Conservation (phyloP, 2,797 vertebrate species). For the Cheirogaleus major region DNA sequence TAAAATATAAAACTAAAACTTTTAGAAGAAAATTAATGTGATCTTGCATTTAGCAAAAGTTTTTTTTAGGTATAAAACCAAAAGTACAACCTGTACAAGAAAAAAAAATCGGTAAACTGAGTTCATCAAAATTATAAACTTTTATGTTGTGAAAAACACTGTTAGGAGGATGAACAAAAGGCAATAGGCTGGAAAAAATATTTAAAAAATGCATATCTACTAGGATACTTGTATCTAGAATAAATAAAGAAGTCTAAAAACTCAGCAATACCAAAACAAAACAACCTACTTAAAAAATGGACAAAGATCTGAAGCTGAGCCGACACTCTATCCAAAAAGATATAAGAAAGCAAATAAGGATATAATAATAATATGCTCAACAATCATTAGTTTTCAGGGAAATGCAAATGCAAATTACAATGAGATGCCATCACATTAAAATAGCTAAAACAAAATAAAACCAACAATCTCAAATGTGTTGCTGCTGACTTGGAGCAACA, state of each 20-base stretch:
- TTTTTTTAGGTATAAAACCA: not conserved
- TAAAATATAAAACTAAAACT: not conserved
- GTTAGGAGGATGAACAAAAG: not conserved
- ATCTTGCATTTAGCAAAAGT: not conserved
- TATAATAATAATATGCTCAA: not conserved
- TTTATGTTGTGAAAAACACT: not conserved
- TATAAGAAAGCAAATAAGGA: not conserved
- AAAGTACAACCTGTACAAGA: not conserved
- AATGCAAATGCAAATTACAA: not conserved
- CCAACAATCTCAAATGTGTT: not conserved
- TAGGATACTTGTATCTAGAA: not conserved
- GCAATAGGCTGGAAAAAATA: not conserved
- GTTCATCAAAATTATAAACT: not conserved
- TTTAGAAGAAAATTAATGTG: constrained; percentile 6
- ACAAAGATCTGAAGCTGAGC: not conserved
- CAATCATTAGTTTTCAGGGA: not conserved
- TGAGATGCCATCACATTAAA: not conserved
- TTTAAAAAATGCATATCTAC: not conserved
- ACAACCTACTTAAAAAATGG: not conserved
- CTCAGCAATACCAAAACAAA: not conserved
- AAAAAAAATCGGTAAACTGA: not conserved
- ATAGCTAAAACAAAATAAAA: not conserved
- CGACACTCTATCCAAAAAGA: not conserved
- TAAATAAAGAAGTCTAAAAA: not conserved
- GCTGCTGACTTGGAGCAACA: not conserved